A percentile compares a stretch with the other conserved stretches of the same genome.
Conservation (phyloP, 2,888 invertebrate genomes). For the Drosophila quinaria region DNA sequence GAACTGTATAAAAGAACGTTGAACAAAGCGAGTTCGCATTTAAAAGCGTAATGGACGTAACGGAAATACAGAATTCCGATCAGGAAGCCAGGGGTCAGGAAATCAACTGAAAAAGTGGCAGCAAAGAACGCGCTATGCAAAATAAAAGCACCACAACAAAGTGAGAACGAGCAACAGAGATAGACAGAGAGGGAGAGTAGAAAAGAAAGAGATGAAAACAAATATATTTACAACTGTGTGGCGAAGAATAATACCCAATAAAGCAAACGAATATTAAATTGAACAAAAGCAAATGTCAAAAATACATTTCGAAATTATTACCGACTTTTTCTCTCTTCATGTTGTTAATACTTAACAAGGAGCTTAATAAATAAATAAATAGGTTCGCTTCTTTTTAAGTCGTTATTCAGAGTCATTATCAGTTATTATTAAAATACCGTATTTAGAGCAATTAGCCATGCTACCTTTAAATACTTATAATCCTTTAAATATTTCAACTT, state of each 20-base stretch:
- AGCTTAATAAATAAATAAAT: slow-evolving; percentile 11
- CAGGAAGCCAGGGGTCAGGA: slow-evolving; percentile 75
- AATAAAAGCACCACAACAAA: slow-evolving; percentile 40
- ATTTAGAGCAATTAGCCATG: slow-evolving; percentile 41
- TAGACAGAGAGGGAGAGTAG: background rate
- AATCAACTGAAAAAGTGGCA: slow-evolving; percentile 75
- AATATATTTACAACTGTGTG: slow-evolving; percentile 38
- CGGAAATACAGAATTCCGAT: slow-evolving; percentile 80
- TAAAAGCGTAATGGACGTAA: slow-evolving; percentile 74
- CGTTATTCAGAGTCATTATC: background rate
- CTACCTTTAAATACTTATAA: slow-evolving; percentile 32
- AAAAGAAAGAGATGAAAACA: slow-evolving; percentile 9
- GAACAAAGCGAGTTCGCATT: slow-evolving; percentile 63
- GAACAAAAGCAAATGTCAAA: slow-evolving; percentile 34
- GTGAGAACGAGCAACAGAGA: slow-evolving; percentile 4
- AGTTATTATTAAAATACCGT: slow-evolving; percentile 21
- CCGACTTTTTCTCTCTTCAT: background rate
- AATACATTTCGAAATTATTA: slow-evolving; percentile 24
- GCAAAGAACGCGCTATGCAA: slow-evolving; percentile 60
- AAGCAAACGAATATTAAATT: slow-evolving; percentile 48
- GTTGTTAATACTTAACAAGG: slow-evolving; percentile 17
- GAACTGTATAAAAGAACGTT: slow-evolving; percentile 13
- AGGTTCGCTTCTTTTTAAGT: background rate
- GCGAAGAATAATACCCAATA: slow-evolving; percentile 32
- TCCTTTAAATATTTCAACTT: slow-evolving; percentile 37